Conservation (phyloP, 2,888 invertebrate species). For the Ypsolopha sequella region DNA sequence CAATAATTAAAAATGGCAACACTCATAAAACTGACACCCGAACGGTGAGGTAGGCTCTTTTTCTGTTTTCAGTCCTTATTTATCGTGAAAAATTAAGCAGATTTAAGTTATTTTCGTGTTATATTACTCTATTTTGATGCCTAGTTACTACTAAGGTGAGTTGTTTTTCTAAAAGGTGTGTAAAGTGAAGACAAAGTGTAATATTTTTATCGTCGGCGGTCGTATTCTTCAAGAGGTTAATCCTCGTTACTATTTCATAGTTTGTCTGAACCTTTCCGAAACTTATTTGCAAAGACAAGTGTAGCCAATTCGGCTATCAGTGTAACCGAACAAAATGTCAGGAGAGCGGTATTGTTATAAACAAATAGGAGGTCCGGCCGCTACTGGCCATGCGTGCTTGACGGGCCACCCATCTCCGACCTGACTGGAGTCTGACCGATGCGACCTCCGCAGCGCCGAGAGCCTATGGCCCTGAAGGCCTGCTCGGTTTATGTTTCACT, state of each 20-base stretch:
- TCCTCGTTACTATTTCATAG: constrained; percentile 12
- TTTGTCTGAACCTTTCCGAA: neutral
- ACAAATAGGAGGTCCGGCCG: neutral
- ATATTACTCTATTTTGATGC: constrained; percentile 56
- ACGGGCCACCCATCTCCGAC: constrained; percentile 20
- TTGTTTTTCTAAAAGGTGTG: constrained; percentile 5
- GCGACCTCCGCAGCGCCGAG: neutral
- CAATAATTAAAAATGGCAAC: constrained; percentile 21
- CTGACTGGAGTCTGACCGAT: neutral
- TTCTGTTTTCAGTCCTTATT: constrained; percentile 66
- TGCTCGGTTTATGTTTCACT: neutral
- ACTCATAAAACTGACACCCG: constrained; percentile 54
- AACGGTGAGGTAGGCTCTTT: constrained; percentile 68
- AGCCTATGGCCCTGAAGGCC: neutral
- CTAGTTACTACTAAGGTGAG: constrained; percentile 63
- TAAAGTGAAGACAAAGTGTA: constrained; percentile 4
- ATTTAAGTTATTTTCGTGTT: constrained; percentile 46
- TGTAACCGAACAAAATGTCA: neutral
- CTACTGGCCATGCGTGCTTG: constrained; percentile 57
- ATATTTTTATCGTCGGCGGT: constrained; percentile 54
- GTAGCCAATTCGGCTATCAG: no score
- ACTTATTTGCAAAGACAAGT: neutral
- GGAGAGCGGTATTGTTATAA: neutral
- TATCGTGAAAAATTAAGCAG: constrained; percentile 55
- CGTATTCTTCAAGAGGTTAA: constrained; percentile 53